phyloP scores from a whole-genome alignment of 2,888 invertebrate species.

The Agrotis ipsilon region DNA sequence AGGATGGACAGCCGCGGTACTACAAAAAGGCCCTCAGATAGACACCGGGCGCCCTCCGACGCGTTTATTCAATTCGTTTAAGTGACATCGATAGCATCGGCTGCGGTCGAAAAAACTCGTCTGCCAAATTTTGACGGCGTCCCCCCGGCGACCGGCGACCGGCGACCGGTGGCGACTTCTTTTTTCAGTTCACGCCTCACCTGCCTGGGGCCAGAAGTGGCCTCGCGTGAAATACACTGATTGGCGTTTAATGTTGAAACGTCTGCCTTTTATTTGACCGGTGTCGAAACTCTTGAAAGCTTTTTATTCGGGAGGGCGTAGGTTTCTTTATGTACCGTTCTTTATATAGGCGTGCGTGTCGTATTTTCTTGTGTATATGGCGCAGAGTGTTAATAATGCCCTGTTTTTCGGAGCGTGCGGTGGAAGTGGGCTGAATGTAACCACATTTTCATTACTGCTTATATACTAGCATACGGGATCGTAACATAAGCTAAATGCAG shows the following conservation, averaged over 20 bases:
- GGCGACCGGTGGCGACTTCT: conserved; percentile 77
- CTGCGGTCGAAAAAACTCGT: conserved; percentile 88
- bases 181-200: conserved; percentile 87
- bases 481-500: conserved; percentile 88
- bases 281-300: conserved; percentile 67
- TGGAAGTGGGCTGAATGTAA: conserved; percentile 47
- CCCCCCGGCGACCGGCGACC: conserved; percentile 72
- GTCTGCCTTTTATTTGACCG: conserved; percentile 75
- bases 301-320: conserved; percentile 68
- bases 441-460: conserved; percentile 68
- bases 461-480: conserved; percentile 70
- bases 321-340: conserved; percentile 65
- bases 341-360: conserved; percentile 52
- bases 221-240: conserved; percentile 82
- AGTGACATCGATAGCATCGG: conserved; percentile 90
- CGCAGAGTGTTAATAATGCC: conserved; percentile 22
- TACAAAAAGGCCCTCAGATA: conserved; percentile 72
- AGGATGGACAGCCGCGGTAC: conserved; percentile 63
- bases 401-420: conserved; percentile 28
- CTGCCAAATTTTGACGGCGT: conserved; percentile 83
- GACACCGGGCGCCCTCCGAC: conserved; percentile 80
- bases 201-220: conserved; percentile 81
- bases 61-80: conserved; percentile 90
- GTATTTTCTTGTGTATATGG: conserved; percentile 50
- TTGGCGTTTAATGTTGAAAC: conserved; percentile 83